Conservation (phyloP, 2,888 invertebrate genomes). For the Cheilosia urbana region DNA sequence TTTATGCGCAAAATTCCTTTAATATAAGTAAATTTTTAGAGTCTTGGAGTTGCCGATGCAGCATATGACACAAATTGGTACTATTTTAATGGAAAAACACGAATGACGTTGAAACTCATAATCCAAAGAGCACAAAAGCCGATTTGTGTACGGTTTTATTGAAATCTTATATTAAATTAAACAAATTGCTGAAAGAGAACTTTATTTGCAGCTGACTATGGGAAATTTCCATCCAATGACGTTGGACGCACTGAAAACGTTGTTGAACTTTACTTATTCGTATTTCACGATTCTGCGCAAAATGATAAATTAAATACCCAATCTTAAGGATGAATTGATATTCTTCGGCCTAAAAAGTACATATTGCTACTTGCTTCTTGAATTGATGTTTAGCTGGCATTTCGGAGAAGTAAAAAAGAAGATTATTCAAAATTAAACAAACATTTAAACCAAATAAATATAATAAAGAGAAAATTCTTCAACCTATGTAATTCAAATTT, state of each 20-base stretch:
- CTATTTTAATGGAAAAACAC: slow-evolving; percentile 35
- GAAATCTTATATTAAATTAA: not conserved
- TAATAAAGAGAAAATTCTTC: too few relatives aligned
- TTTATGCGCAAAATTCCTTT: not conserved
- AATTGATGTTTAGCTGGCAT: too few relatives aligned
- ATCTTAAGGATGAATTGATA: not conserved
- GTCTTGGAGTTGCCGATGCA: slow-evolving; percentile 52
- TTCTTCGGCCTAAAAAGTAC: not conserved
- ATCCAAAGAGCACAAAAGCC: slow-evolving; percentile 60
- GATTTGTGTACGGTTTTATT: slow-evolving; percentile 47
- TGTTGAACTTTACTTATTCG: slow-evolving; percentile 58
- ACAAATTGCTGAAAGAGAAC: not conserved
- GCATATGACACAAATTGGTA: slow-evolving; percentile 68
- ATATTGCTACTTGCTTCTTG: too few relatives aligned
- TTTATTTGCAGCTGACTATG: slow-evolving; percentile 50
- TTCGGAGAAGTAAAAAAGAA: too few relatives aligned
- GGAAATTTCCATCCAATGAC: slow-evolving; percentile 60
- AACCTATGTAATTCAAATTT: too few relatives aligned
- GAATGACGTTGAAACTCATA: slow-evolving; percentile 48
- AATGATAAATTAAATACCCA: slow-evolving; percentile 16
- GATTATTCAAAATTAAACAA: too few relatives aligned
- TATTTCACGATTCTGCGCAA: slow-evolving; percentile 63
- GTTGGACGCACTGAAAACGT: slow-evolving; percentile 44
- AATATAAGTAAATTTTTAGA: slow-evolving; percentile 8
- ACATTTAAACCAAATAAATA: too few relatives aligned